These are phyloP conservation scores for Diorhabda carinulata DNA, from an alignment of 1,140 invertebrate species.

Conservation along the genomic window DNA sequence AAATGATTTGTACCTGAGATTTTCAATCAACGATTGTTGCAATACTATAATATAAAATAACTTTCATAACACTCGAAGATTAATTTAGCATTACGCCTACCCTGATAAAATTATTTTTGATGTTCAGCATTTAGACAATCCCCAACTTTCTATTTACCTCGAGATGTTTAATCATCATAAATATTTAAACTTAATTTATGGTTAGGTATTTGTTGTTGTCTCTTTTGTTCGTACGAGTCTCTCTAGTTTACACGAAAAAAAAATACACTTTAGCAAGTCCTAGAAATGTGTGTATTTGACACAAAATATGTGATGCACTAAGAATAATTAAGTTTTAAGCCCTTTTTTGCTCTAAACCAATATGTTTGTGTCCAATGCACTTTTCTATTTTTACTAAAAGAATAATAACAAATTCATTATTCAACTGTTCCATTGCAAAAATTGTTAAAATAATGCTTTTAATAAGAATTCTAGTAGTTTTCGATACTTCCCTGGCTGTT, in stretches of 20 bases:
- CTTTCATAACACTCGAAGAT: no score
- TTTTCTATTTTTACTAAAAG: neutral
- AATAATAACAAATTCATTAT: neutral
- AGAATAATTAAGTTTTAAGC: neutral
- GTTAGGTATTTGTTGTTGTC: neutral
- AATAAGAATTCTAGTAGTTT: neutral
- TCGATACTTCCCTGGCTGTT: neutral
- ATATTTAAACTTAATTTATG: no score
- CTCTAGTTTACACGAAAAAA: neutral
- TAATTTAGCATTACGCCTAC: no score
- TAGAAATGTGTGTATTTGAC: neutral
- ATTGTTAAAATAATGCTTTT: neutral
- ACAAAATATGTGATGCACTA: neutral
- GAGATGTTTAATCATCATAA: no score
- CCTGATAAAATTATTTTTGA: no score
- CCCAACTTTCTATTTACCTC: no score
- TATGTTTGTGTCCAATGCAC: neutral
- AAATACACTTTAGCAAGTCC: neutral
- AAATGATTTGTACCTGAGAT: no score
- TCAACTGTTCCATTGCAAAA: neutral
- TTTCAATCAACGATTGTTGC: no score
- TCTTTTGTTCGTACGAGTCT: neutral
- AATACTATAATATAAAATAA: no score
- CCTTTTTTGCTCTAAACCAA: neutral
- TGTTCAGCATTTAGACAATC: no score